Conservation (phyloP, 2,113 vertebrate genomes). For the Hypomesus transpacificus region DNA sequence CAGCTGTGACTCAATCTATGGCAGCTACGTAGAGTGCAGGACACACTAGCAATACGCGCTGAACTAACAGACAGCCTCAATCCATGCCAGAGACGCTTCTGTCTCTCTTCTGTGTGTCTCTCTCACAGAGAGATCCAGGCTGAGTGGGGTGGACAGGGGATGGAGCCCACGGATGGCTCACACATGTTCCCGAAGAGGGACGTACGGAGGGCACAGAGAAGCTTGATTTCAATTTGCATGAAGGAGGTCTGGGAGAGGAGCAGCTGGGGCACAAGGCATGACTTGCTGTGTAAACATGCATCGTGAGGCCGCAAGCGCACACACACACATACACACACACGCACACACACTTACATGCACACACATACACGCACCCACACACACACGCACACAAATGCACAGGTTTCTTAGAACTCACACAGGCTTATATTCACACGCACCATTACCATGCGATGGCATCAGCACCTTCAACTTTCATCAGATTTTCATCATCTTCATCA, state of each 20-base stretch:
- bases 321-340: background rate
- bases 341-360: background rate
- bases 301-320: constrained; percentile 17
- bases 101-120: background rate
- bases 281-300: constrained; percentile 53
- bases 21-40: background rate
- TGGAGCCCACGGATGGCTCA: constrained; percentile 49
- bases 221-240: constrained; percentile 48
- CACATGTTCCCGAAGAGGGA: constrained; percentile 51
- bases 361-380: background rate
- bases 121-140: background rate
- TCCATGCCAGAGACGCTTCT: background rate
- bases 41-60: background rate
- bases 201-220: constrained; percentile 37
- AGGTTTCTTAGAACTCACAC: no score
- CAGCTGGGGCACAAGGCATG: constrained; percentile 48
- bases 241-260: constrained; percentile 45
- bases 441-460: no score
- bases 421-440: no score
- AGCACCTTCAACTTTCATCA: no score
- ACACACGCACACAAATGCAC: background rate
- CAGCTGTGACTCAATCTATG: background rate
- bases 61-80: no score
- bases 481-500: no score
- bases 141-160: constrained; percentile 22